phyloP scores from a whole-genome alignment of 2,113 vertebrate genomes.

The Chaetorhynchus papuensis region DNA sequence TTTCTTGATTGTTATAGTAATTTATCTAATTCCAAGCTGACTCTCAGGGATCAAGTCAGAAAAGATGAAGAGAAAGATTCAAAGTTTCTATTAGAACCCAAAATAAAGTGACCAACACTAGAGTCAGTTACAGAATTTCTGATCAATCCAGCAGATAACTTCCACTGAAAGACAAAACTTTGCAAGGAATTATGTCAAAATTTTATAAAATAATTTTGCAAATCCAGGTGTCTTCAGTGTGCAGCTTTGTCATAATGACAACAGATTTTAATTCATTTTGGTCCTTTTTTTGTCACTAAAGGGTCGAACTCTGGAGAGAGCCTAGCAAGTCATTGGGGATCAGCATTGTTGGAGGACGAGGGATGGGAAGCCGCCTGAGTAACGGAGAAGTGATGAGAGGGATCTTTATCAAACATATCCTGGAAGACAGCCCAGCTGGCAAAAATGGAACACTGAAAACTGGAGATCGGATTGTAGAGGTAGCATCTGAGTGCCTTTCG shows the following conservation, averaged over 20 bases:
- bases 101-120: background rate
- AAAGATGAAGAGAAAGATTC: background rate
- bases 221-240: background rate
- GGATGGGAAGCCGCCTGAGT: conserved; percentile 95
- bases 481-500: conserved; percentile 32
- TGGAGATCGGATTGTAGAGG: conserved; percentile 94
- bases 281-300: conserved; percentile 49
- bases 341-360: conserved; percentile 95
- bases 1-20: background rate
- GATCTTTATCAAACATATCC: conserved; percentile 97
- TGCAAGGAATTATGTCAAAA: background rate
- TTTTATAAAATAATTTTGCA: background rate
- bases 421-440: conserved; percentile 94
- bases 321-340: conserved; percentile 93
- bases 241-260: background rate
- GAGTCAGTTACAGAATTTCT: background rate
- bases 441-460: conserved; percentile 92
- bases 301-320: conserved; percentile 91
- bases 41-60: background rate
- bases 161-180: background rate
- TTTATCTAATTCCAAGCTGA: background rate
- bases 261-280: background rate
- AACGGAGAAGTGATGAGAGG: conserved; percentile 97
- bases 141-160: background rate
- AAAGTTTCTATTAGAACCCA: background rate